A percentile compares a stretch with the other conserved stretches of the same genome.
phyloP scores from a whole-genome alignment of 2,888 invertebrate species.

The Aelia acuminata region DNA sequence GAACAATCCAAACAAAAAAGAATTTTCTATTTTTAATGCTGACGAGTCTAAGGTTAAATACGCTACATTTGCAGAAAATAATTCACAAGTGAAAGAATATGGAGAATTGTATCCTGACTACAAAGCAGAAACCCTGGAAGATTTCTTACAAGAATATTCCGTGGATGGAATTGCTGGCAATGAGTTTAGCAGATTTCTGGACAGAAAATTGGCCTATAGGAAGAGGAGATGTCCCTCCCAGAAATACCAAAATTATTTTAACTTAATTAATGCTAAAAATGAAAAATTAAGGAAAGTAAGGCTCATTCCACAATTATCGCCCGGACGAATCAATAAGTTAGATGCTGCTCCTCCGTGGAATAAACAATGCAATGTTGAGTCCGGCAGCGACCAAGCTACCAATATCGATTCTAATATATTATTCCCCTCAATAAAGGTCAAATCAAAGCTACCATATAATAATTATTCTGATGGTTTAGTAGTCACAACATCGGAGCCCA shows the following conservation, averaged over 20 bases:
- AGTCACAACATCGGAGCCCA: not conserved
- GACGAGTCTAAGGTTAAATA: constrained; percentile 1
- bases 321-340: not conserved
- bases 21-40: not conserved
- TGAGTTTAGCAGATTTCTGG: not conserved
- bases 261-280: not conserved
- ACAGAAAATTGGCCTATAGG: not conserved
- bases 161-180: not conserved
- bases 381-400: not conserved
- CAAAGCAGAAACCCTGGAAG: constrained; percentile 24
- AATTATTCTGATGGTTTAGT: not conserved
- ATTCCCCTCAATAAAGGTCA: not conserved
- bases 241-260: not conserved
- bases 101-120: not conserved
- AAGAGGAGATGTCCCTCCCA: not conserved
- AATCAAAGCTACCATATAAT: not conserved
- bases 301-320: not conserved
- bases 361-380: not conserved
- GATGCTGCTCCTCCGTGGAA: not conserved
- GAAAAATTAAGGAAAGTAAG: not conserved
- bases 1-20: constrained; percentile 27
- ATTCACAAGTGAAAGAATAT: not conserved
- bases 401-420: not conserved
- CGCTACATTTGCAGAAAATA: not conserved
- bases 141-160: not conserved